These are phyloP conservation scores for Cnemophilus loriae DNA, from an alignment of 2,113 vertebrate genomes.

Conservation along the genomic window DNA sequence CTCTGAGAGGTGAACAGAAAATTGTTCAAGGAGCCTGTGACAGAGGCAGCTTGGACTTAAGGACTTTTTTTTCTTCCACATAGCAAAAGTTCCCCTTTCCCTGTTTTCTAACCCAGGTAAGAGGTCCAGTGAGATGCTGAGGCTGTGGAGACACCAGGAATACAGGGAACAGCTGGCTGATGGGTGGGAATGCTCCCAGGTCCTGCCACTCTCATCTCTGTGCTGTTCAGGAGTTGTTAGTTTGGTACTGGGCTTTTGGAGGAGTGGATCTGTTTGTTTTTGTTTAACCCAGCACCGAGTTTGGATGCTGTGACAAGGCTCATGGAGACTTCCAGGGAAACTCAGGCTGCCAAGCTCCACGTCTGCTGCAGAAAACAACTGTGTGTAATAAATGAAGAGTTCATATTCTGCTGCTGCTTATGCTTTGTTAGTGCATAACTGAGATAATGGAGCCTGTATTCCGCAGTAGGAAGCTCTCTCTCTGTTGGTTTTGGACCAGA, in stretches of 20 bases:
- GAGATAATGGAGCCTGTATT: constrained; percentile 39
- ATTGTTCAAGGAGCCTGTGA: not conserved
- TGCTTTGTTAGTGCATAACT: not conserved
- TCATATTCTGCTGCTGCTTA: not conserved
- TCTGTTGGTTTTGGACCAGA: constrained; percentile 53
- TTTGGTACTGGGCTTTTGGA: not conserved
- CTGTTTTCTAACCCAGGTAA: not conserved
- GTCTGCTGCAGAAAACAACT: not conserved
- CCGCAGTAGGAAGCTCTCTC: not conserved
- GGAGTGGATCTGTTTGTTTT: not conserved
- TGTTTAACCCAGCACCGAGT: not conserved
- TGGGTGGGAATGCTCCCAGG: not conserved
- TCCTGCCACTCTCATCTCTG: not conserved
- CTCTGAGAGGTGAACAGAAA: not conserved
- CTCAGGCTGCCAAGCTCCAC: not conserved
- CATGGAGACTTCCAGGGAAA: not conserved
- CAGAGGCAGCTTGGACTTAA: not conserved
- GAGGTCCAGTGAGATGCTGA: not conserved
- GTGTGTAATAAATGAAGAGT: not conserved
- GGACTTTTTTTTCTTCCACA: not conserved
- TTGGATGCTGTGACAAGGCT: not conserved
- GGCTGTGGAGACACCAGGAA: not conserved
- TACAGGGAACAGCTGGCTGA: not conserved
- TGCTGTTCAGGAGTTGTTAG: not conserved
- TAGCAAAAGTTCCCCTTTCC: not conserved